Conservation (phyloP, 92 coral and sea anemone genomes). For the Pocillopora grandis region DNA sequence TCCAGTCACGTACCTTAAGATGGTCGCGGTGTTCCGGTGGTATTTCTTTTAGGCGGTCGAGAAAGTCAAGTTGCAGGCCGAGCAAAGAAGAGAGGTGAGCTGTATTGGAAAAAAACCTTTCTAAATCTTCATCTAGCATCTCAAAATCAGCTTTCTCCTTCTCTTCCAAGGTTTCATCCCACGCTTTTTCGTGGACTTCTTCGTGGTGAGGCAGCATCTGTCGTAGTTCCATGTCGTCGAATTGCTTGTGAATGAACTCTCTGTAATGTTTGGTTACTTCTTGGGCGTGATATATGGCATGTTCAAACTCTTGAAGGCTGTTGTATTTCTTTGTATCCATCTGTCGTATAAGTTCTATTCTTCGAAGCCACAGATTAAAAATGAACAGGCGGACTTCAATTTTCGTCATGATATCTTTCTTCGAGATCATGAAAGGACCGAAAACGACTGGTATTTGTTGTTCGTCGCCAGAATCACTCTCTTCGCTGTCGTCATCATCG, state of each 20-base stretch:
- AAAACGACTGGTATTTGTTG: too few relatives aligned
- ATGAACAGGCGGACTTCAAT: slow-evolving; percentile 9
- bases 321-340: not conserved
- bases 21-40: slow-evolving; percentile 29
- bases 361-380: slow-evolving; percentile 17
- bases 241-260: not conserved
- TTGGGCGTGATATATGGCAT: slow-evolving; percentile 10
- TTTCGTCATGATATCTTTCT: not conserved
- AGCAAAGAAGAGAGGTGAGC: slow-evolving; percentile 32
- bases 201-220: not conserved
- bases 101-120: not conserved
- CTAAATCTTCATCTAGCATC: too few relatives aligned
- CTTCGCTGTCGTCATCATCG: too few relatives aligned
- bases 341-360: not conserved
- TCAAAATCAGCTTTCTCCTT: too few relatives aligned
- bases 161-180: not conserved
- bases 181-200: not conserved
- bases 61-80: slow-evolving; percentile 47
- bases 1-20: slow-evolving; percentile 21
- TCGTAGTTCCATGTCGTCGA: not conserved
- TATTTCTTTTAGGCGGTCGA: slow-evolving; percentile 20
- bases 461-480: too few relatives aligned
- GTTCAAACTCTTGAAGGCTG: slow-evolving; percentile 10
- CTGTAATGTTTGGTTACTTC: slow-evolving; percentile 2
- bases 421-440: too few relatives aligned